A percentile compares a stretch with the other conserved stretches of the same genome.
phyloP scores from a whole-genome alignment of 2,888 invertebrate genomes.

The Plutella xylostella region DNA sequence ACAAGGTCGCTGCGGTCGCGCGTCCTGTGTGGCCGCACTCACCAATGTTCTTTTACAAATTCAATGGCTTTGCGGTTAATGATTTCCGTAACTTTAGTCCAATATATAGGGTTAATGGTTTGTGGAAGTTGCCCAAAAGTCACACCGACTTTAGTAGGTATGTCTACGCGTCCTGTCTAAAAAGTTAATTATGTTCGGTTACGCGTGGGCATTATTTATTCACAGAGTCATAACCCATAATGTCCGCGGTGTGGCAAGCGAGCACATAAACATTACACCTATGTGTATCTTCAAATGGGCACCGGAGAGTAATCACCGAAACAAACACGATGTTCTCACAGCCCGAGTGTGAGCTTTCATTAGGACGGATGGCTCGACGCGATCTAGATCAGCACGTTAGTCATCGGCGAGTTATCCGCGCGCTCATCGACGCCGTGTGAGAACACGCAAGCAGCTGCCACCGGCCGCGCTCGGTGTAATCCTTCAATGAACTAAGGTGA shows the following conservation, averaged over 20 bases:
- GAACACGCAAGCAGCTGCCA: slow-evolving; percentile 29
- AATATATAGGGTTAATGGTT: background rate
- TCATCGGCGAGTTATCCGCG: slow-evolving; percentile 27
- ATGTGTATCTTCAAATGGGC: background rate
- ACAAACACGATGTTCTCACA: slow-evolving; percentile 6
- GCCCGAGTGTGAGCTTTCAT: background rate
- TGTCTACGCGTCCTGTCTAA: background rate
- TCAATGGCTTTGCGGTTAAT: slow-evolving; percentile 41
- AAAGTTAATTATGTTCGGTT: too few relatives aligned
- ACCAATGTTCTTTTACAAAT: slow-evolving; percentile 27
- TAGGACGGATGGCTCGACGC: slow-evolving; percentile 6
- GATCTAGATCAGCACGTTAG: slow-evolving; percentile 20
- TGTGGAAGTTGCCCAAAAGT: slow-evolving; percentile 5
- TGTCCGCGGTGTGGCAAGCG: background rate
- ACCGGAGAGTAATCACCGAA: background rate
- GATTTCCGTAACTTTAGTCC: slow-evolving; percentile 30
- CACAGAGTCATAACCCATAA: background rate
- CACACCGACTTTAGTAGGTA: background rate
- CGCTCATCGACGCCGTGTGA: slow-evolving; percentile 41
- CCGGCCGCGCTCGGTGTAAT: slow-evolving; percentile 29
- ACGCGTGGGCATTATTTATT: background rate
- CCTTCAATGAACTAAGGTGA: slow-evolving; percentile 39
- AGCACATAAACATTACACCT: too few relatives aligned
- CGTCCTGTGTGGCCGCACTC: slow-evolving; percentile 25
- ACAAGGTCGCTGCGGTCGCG: slow-evolving; percentile 54